phyloP scores from a whole-genome alignment of 2,888 invertebrate species.

The Hyppa rectilinea region DNA sequence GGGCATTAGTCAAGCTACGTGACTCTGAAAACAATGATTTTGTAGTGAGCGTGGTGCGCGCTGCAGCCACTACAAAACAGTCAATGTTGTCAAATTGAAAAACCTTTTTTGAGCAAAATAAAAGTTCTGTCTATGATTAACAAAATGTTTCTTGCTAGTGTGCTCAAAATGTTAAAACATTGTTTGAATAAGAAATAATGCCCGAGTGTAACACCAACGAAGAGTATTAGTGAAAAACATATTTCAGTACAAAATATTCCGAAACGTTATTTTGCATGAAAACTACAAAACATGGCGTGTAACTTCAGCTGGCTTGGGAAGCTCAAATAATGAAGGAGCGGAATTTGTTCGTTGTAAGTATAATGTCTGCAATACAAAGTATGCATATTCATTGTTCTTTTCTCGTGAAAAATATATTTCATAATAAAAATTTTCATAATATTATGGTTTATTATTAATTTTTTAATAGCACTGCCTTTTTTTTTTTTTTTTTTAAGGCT shows the following conservation, averaged over 20 bases:
- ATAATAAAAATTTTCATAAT: not conserved
- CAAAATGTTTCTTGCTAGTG: not conserved
- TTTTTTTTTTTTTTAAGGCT: too few relatives aligned
- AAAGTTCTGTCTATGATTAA: not conserved
- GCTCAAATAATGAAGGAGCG: conserved; percentile 19
- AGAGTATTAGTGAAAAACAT: conserved; percentile 10
- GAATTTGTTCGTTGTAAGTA: conserved; percentile 3
- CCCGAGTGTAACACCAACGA: not conserved
- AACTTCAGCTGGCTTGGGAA: not conserved
- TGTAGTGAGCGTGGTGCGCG: not conserved
- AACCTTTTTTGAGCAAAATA: not conserved
- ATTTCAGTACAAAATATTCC: conserved; percentile 8
- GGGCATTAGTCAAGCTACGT: not conserved
- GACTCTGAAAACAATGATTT: not conserved
- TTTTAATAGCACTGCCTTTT: too few relatives aligned
- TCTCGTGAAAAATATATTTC: not conserved
- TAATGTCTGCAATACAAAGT: not conserved
- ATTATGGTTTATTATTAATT: too few relatives aligned
- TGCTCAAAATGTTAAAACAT: not conserved
- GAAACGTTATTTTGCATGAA: conserved; percentile 10
- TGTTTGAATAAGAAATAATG: not conserved
- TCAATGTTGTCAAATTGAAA: not conserved
- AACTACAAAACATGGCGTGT: conserved; percentile 13
- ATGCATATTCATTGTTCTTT: not conserved
- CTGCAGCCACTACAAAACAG: not conserved